A percentile compares a stretch with the other conserved stretches of the same genome.
These are phyloP conservation scores for Poecilia gillii DNA, from an alignment of 2,797 vertebrate genomes.

Conservation along the genomic window DNA sequence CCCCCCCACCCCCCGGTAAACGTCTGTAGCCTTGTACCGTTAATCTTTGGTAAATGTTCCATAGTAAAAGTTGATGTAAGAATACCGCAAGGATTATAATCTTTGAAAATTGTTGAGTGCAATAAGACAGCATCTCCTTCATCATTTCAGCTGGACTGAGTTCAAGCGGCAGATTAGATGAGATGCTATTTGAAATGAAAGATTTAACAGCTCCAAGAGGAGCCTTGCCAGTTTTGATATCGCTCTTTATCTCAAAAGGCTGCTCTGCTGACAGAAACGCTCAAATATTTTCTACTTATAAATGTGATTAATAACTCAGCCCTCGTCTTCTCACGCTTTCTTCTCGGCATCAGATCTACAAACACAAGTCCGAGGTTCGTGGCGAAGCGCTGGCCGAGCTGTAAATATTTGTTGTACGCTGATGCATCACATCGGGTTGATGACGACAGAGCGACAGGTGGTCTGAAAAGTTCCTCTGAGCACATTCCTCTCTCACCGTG, in stretches of 20 bases:
- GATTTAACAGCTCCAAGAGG: conserved; percentile 33
- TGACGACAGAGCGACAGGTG: conserved; percentile 62
- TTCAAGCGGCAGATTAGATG: conserved; percentile 39
- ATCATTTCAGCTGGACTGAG: conserved; percentile 41
- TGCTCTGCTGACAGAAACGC: conserved; percentile 6
- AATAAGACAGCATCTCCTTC: conserved; percentile 23
- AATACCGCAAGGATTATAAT: conserved; percentile 17
- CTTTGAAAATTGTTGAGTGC: neutral
- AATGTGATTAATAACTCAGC: conserved; percentile 20
- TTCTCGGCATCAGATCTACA: neutral
- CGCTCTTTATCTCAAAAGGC: conserved; percentile 10
- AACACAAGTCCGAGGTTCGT: conserved; percentile 10
- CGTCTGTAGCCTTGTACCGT: neutral
- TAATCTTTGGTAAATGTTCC: neutral
- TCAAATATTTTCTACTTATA: conserved; percentile 26
- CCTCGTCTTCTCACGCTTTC: neutral
- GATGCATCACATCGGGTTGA: conserved; percentile 14
- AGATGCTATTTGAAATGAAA: conserved; percentile 33
- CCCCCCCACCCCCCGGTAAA: neutral
- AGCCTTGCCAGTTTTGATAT: conserved; percentile 24
- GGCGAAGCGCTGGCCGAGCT: conserved; percentile 23
- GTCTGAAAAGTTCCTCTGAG: conserved; percentile 33
- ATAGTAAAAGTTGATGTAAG: neutral
- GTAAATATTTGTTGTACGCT: conserved; percentile 29
- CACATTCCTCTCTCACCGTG: conserved; percentile 44